A percentile compares a stretch with the other conserved stretches of the same genome.
Evolutionary conservation across 2,888 invertebrate species (phyloP).

Genomic region (Piscicola geometra): DNA sequence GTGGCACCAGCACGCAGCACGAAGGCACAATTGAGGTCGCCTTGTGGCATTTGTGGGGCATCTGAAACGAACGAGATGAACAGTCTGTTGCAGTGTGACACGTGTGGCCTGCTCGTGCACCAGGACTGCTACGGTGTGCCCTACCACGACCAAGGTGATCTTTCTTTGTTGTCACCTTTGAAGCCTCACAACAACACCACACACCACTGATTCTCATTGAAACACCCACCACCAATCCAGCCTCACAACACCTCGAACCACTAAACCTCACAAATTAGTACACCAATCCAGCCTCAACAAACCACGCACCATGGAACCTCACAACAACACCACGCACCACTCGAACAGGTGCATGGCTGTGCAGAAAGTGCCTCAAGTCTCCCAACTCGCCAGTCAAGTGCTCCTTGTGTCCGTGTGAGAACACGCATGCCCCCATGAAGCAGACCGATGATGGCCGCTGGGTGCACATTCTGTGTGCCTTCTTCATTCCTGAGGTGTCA

Average conservation of each 20-base stretch:
- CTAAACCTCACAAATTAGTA: too few species aligned
- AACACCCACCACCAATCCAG: too few species aligned
- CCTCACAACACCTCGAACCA: too few species aligned
- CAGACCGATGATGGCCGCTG: conserved; percentile 90
- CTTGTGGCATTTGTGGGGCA: conserved; percentile 96
- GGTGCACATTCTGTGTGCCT: conserved; percentile 97
- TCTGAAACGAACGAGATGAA: conserved; percentile 98
- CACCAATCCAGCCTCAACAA: too few species aligned
- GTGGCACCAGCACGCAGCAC: not conserved
- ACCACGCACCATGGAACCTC: too few species aligned
- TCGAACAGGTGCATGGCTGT: conserved; percentile 68
- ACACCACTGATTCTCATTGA: too few species aligned
- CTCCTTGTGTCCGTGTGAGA: conserved; percentile 89
- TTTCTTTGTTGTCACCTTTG: not conserved
- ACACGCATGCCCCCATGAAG: conserved; percentile 78
- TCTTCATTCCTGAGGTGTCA: conserved; percentile 98
- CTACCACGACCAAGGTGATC: conserved; percentile 81
- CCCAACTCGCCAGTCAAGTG: conserved; percentile 92
- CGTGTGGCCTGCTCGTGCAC: conserved; percentile 98
- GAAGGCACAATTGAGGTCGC: not conserved
- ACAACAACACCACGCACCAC: too few species aligned
- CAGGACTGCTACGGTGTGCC: conserved; percentile 97
- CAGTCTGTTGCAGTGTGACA: conserved; percentile 97
- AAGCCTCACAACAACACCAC: not conserved
- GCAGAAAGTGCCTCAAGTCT: conserved; percentile 88